phyloP scores from a whole-genome alignment of 2,797 vertebrate species.

The Lophotriccus pileatus region DNA sequence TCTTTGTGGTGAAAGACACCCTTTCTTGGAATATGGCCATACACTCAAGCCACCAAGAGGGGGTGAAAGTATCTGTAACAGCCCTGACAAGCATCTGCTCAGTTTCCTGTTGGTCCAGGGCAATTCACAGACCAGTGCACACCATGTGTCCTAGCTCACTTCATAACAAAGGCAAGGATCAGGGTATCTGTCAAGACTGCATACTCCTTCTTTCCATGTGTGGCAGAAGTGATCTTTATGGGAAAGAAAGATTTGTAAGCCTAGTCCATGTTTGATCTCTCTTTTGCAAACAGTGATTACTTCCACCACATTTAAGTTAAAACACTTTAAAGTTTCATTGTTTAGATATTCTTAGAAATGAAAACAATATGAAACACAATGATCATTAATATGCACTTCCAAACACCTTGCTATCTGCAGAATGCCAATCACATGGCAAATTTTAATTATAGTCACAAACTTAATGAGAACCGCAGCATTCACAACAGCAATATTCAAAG shows the following conservation, averaged over 20 bases:
- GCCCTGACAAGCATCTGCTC: not conserved
- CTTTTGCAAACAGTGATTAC: constrained; percentile 21
- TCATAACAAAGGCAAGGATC: constrained; percentile 11
- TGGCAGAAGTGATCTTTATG: constrained; percentile 12
- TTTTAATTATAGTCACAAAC: not conserved
- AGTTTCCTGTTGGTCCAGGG: constrained; percentile 19
- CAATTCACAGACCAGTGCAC: constrained; percentile 22
- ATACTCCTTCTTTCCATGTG: constrained; percentile 13
- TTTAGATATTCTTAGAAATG: constrained; percentile 5
- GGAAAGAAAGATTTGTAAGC: constrained; percentile 40
- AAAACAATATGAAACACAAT: not conserved
- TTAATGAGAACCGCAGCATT: not conserved
- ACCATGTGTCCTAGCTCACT: constrained; percentile 29
- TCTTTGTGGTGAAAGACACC: not conserved
- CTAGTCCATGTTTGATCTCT: not conserved
- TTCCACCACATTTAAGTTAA: constrained; percentile 20
- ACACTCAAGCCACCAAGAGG: not conserved
- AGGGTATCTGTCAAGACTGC: not conserved
- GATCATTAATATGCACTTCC: not conserved
- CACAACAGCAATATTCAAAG: not conserved
- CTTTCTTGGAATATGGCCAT: not conserved
- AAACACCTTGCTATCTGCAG: not conserved
- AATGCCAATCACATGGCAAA: not conserved
- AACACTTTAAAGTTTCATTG: constrained; percentile 6
- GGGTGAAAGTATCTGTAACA: not conserved